phyloP scores from a whole-genome alignment of 2,113 vertebrate species.

The Fukomys damarensis region DNA sequence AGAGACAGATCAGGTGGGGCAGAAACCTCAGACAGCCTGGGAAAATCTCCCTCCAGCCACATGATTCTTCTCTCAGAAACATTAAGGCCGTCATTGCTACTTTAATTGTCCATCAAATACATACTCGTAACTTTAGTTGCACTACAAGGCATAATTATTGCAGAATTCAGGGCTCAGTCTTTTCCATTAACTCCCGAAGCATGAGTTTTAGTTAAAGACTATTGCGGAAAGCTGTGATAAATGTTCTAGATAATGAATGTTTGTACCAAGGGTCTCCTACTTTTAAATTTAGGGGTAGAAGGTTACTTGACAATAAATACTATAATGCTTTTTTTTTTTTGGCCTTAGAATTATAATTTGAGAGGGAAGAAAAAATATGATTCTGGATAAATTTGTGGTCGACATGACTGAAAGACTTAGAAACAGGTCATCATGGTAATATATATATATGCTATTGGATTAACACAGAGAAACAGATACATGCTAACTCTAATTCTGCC shows the following conservation, averaged over 20 bases:
- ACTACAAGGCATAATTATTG: not conserved
- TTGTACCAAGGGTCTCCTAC: not conserved
- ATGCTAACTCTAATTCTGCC: not conserved
- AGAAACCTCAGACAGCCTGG: not conserved
- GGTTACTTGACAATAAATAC: not conserved
- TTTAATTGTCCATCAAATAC: not conserved
- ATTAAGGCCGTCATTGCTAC: not conserved
- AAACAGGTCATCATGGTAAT: not conserved
- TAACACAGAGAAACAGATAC: not conserved
- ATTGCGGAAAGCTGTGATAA: not conserved
- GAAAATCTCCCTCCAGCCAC: not conserved
- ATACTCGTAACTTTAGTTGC: not conserved
- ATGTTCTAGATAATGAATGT: not conserved
- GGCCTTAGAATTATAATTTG: not conserved
- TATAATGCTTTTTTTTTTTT: not conserved
- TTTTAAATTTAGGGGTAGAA: not conserved
- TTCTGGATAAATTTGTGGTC: not conserved
- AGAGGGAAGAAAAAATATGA: not conserved
- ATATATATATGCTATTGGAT: not conserved
- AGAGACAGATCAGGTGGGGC: fast-evolving
- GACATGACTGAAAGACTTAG: not conserved
- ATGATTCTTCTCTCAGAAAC: not conserved
- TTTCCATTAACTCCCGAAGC: not conserved
- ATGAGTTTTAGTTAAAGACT: not conserved
- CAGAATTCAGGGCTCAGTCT: not conserved